Evolutionary conservation across 1,140 invertebrate genomes (phyloP).

Genomic region (Delia radicum): DNA sequence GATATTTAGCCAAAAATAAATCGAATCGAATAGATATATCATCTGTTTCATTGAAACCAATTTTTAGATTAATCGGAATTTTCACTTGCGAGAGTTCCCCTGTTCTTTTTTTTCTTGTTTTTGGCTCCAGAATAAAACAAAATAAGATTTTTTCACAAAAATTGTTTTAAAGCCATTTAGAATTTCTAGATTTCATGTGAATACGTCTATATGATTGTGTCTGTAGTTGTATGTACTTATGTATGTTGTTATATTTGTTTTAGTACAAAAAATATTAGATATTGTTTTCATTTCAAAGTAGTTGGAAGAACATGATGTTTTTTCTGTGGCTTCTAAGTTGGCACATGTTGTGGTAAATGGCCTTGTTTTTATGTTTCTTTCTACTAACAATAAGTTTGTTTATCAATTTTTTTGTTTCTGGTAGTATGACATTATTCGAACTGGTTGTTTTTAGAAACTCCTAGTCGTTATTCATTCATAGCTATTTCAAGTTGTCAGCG

Average conservation of each 20-base stretch:
- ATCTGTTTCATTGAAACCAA: background rate
- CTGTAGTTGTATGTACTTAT: background rate
- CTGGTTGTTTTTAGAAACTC: background rate
- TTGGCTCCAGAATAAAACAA: background rate
- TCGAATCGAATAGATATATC: no score
- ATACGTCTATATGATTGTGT: background rate
- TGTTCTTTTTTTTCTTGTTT: background rate
- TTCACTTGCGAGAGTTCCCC: no score
- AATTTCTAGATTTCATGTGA: background rate
- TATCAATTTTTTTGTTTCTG: background rate
- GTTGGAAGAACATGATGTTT: background rate
- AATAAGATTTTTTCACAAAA: background rate
- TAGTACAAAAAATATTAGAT: slow-evolving; percentile 1
- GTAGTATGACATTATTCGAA: background rate
- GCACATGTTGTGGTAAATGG: slow-evolving; percentile 1
- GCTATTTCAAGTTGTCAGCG: background rate
- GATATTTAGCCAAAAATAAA: no score
- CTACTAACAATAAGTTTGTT: background rate
- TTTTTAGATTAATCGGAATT: background rate
- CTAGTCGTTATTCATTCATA: background rate
- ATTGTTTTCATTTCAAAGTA: background rate
- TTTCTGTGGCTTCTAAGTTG: background rate
- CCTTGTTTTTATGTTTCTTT: background rate
- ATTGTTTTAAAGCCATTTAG: background rate
- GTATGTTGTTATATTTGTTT: no score